These are phyloP conservation scores for Microctonus aethiopoides DNA, from an alignment of 2,888 invertebrate genomes.

Conservation along the genomic window DNA sequence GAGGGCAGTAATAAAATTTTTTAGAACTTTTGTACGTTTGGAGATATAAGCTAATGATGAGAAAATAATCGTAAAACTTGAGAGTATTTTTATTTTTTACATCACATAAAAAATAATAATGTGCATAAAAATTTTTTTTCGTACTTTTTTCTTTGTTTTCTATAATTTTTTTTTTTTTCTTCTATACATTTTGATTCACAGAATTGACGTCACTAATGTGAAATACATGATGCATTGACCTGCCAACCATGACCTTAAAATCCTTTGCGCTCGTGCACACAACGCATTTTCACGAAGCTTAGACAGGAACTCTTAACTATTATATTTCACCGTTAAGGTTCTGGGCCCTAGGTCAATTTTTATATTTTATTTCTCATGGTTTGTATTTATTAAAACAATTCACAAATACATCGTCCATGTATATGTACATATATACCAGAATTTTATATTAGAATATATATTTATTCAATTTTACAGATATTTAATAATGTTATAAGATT, in stretches of 20 bases:
- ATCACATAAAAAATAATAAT: background rate
- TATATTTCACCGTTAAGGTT: slow-evolving; percentile 21
- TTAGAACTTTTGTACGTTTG: background rate
- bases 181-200: background rate
- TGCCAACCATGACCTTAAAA: slow-evolving; percentile 8
- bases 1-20: background rate
- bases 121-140: too few relatives aligned
- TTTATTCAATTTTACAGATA: too few relatives aligned
- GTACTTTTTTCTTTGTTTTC: background rate
- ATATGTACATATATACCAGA: too few relatives aligned
- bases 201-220: background rate
- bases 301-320: slow-evolving; percentile 9
- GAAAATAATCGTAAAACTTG: too few relatives aligned
- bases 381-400: background rate
- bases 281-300: background rate
- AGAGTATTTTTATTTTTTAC: too few relatives aligned
- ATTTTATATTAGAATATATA: too few relatives aligned
- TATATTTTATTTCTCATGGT: background rate
- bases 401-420: too few relatives aligned
- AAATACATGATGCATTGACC: background rate
- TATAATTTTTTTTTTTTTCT: background rate
- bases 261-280: background rate
- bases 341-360: background rate
- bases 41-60: too few relatives aligned
- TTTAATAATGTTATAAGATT: background rate